A percentile compares a stretch with the other conserved stretches of the same genome.
Evolutionary conservation across 64 coral and sea anemone species (phyloP).

Genomic region (Actinia equina): DNA sequence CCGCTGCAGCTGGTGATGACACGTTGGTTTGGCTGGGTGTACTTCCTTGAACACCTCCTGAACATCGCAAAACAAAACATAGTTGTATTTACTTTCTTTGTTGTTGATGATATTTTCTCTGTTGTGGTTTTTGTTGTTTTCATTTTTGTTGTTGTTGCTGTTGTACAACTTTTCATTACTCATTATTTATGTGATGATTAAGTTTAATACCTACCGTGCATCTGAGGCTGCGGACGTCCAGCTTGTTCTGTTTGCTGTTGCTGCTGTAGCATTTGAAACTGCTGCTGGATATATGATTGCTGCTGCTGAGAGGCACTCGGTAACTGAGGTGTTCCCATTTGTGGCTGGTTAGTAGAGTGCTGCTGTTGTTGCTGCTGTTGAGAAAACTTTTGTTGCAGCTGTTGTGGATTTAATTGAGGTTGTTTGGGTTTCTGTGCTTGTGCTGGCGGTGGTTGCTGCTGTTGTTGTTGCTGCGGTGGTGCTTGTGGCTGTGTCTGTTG

Average conservation of each 20-base stretch:
- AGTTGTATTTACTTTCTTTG: too few relatives aligned
- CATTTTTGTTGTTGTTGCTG: too few relatives aligned
- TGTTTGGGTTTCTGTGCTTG: background rate
- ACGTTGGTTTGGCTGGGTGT: background rate
- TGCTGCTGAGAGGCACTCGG: background rate
- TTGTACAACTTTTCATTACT: too few relatives aligned
- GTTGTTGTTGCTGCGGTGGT: background rate
- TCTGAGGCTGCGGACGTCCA: background rate
- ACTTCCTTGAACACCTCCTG: background rate
- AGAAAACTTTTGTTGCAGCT: background rate
- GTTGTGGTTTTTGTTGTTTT: too few relatives aligned
- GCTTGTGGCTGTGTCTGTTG: background rate
- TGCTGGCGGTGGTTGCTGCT: background rate
- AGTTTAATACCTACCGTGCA: background rate
- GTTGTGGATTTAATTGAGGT: conserved; percentile 1
- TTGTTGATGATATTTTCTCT: too few relatives aligned
- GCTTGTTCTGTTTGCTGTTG: conserved; percentile 20
- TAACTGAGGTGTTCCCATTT: background rate
- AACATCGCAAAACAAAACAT: background rate
- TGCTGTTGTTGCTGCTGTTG: conserved; percentile 22
- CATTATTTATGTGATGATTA: background rate
- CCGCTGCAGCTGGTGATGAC: conserved; percentile 24
- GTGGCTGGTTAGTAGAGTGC: background rate
- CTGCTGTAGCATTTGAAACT: conserved; percentile 6
- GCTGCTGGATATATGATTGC: background rate